phyloP scores from a whole-genome alignment of 2,113 vertebrate genomes.

The Scatophagus argus region DNA sequence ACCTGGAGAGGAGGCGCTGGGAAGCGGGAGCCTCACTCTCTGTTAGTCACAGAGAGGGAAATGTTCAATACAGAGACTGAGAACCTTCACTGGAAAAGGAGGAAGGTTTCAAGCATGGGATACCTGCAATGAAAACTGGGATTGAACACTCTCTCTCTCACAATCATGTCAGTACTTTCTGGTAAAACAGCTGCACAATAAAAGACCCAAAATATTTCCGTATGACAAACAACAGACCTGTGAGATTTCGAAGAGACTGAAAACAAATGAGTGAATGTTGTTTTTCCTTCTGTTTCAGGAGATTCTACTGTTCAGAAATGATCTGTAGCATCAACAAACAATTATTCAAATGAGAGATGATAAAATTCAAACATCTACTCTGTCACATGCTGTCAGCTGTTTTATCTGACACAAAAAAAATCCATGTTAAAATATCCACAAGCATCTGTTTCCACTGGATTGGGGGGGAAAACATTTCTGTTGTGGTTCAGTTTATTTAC shows the following conservation, averaged over 20 bases:
- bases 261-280: not conserved
- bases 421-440: not conserved
- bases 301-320: not conserved
- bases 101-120: not conserved
- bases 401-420: not conserved
- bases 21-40: constrained; percentile 7
- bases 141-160: not conserved
- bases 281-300: not conserved
- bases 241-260: not conserved
- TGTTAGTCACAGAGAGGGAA: constrained; percentile 8
- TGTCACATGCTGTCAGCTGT: constrained; percentile 23
- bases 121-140: not conserved
- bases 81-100: not conserved
- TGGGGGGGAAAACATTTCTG: not conserved
- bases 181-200: not conserved
- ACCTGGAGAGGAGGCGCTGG: constrained; percentile 42
- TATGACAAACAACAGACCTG: not conserved
- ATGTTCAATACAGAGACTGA: not conserved
- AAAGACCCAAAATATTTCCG: too few species aligned
- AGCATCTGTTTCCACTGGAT: constrained; percentile 4
- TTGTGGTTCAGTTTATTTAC: not conserved
- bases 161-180: not conserved
- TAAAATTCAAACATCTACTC: constrained; percentile 56
- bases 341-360: constrained; percentile 54
- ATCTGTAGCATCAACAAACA: constrained; percentile 34